Evolutionary conservation across 2,888 invertebrate genomes (phyloP).

Genomic region (Nomada fabriciana): DNA sequence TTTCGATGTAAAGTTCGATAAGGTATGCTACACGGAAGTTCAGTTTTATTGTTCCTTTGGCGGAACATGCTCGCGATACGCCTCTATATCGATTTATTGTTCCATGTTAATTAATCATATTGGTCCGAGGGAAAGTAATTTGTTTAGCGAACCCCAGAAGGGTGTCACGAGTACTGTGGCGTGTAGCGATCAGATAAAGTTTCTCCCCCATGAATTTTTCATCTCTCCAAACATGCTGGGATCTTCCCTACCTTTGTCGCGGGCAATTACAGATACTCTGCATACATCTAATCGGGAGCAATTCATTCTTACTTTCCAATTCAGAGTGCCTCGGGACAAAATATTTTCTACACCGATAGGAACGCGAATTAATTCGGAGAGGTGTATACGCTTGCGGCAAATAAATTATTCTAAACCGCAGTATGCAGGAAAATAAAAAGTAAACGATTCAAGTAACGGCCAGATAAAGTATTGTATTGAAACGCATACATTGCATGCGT

Average conservation of each 20-base stretch:
- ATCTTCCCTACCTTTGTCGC: conserved; percentile 18
- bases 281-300: conserved; percentile 1
- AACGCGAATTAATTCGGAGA: too few species aligned
- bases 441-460: background rate
- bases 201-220: conserved; percentile 35
- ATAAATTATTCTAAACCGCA: too few species aligned
- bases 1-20: background rate
- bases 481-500: background rate
- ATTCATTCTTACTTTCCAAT: background rate
- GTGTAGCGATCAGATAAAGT: conserved; percentile 55
- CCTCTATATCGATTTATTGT: conserved; percentile 36
- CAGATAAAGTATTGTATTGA: background rate
- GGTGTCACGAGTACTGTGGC: conserved; percentile 35
- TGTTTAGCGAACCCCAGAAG: conserved; percentile 39
- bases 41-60: background rate
- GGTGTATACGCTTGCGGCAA: too few species aligned
- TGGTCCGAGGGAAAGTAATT: conserved; percentile 45
- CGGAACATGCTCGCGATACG: background rate
- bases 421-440: background rate
- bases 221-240: conserved; percentile 10
- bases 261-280: conserved; percentile 16
- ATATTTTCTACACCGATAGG: background rate
- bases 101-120: conserved; percentile 56
- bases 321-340: background rate
- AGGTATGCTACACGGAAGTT: background rate